phyloP scores from a whole-genome alignment of 2,888 invertebrate species.

The Ochlodes sylvanus region DNA sequence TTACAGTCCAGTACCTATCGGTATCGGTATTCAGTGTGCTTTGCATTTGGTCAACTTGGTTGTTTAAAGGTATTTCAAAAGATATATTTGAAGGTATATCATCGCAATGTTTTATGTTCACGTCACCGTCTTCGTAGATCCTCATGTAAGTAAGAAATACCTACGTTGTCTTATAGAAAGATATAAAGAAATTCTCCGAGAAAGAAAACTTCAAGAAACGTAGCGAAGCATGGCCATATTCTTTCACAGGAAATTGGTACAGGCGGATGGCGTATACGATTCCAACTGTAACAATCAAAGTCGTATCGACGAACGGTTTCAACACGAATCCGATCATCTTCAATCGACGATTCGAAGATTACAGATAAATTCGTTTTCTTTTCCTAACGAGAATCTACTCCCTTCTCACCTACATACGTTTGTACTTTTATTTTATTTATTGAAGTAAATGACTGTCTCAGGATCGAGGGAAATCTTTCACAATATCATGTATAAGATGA shows the following conservation, averaged over 20 bases:
- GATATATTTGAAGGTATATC: no score
- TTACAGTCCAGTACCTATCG: no score
- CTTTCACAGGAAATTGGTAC: slow-evolving; percentile 28
- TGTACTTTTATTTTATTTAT: slow-evolving; percentile 5
- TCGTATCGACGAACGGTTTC: slow-evolving; percentile 14
- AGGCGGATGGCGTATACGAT: slow-evolving; percentile 16
- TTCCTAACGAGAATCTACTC: slow-evolving; percentile 18
- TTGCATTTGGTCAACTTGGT: no score
- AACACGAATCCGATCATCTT: slow-evolving; percentile 17
- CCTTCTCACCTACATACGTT: slow-evolving; percentile 7
- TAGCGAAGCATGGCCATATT: neutral
- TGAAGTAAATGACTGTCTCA: neutral
- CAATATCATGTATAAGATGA: neutral
- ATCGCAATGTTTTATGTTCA: no score
- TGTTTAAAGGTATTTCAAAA: no score
- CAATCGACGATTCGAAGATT: slow-evolving; percentile 17
- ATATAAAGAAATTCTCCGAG: neutral
- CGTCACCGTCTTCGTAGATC: no score
- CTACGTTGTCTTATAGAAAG: neutral
- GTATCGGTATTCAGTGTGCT: no score
- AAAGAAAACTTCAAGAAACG: neutral
- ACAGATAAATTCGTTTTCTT: slow-evolving; percentile 20
- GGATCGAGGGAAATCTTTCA: neutral
- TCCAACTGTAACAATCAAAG: slow-evolving; percentile 14
- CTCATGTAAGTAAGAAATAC: no score